Base-by-base conservation (phyloP, 2,797 vertebrate genomes). In the Mastacembelus armatus region DNA sequence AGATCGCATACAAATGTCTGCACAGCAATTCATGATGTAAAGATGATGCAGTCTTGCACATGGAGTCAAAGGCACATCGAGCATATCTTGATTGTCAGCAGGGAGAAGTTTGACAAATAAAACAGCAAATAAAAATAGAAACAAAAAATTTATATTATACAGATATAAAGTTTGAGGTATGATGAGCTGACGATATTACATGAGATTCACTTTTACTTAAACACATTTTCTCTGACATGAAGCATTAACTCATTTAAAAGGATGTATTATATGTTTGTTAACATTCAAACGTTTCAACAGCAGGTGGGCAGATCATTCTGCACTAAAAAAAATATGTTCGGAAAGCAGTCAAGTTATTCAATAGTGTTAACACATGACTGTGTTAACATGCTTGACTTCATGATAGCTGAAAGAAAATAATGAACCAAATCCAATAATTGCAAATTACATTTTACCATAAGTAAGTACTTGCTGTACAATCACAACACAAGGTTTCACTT, bases 341-440 rank as follows among this genome's bases (percentile, higher is more conserved):
- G 12, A 4, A 18, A 39, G 11, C 30, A 38, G 4, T 12, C n/a
- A 19, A 1, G 11, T 10, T 16, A 9, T 45, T 7, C 36, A 7
- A 21, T 15, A 10, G 4, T 64, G 36, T 21, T 2, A 7, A 38
- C 3, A 29, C 36, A 8, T 39, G 8, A 10, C 18, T 12, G 2
- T 1, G 1, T 40, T 32, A 7, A 38, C 22, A 29, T 22, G 33
- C 22, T 15, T 16, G n/a, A 11, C 27, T 30, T 38, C 3, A 14
- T 24, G 22, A 14, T 7, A 38, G 4, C 19, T 30, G 7, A 22
- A 22, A 45, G 21, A 36, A 27, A 7, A 11, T 22, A 16, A 30
- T 22, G 19, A 38, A 24, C n/a, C 29, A 7, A 58, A 57, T 70
- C 7, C 26, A 65, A 33, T 64, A 43, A 63, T 33, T 18, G 4